Percentiles rank a stretch among this genome's conserved stretches.
Evolutionary conservation across 2,113 vertebrate genomes (phyloP).

Genomic region (Ploceus nigricollis): DNA sequence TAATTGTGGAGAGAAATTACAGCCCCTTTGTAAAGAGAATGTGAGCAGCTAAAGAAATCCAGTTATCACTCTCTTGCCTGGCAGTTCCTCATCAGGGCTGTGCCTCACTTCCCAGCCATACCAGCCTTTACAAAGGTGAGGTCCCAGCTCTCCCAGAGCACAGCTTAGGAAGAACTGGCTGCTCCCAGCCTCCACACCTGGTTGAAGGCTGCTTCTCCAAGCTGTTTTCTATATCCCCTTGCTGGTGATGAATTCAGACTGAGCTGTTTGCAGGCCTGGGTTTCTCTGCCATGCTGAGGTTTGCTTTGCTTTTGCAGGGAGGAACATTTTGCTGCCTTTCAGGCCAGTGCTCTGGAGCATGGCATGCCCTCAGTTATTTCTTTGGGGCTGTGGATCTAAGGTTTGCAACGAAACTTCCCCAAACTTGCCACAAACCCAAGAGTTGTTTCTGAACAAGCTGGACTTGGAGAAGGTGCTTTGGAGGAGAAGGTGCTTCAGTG

Average conservation of each 20-base stretch:
- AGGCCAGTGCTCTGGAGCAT: rapidly evolving
- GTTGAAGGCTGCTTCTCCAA: neutral
- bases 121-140: neutral
- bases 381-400: neutral
- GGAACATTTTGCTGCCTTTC: rapidly evolving
- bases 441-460: neutral
- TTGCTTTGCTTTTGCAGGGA: neutral
- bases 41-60: neutral
- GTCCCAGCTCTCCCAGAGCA: neutral
- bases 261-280: neutral
- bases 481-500: neutral
- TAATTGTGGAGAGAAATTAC: neutral
- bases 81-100: neutral
- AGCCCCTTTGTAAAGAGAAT: neutral
- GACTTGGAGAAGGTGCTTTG: neutral
- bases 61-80: neutral
- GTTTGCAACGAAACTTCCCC: neutral
- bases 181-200: neutral
- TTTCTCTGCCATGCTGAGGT: neutral
- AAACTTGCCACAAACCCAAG: neutral
- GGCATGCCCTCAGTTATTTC: neutral
- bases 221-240: neutral
- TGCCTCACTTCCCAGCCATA: neutral
- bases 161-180: neutral
- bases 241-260: neutral